Conservation (phyloP, 2,888 invertebrate genomes). For the Patella ulyssiponensis region DNA sequence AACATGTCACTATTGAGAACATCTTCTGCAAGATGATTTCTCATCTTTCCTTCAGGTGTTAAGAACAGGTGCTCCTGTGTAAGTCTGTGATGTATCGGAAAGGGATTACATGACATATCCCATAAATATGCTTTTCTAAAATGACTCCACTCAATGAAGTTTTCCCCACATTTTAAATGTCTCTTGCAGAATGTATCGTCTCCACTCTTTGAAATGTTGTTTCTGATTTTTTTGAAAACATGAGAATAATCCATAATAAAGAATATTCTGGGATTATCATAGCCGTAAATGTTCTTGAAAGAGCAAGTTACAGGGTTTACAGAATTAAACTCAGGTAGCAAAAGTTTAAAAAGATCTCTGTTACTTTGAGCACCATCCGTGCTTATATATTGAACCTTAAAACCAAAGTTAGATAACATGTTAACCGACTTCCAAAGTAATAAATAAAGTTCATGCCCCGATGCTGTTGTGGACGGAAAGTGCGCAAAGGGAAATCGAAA, state of each 20-base stretch:
- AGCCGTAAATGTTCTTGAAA: neutral
- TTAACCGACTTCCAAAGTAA: neutral
- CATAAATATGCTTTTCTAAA: neutral
- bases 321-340: neutral
- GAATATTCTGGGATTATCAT: neutral
- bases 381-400: neutral
- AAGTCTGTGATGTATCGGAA: neutral
- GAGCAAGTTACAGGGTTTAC: neutral
- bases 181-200: neutral
- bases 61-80: neutral
- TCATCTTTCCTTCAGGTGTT: neutral
- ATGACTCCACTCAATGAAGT: neutral
- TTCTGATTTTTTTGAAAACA: neutral
- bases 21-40: neutral
- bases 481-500: slow-evolving; percentile 35
- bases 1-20: neutral
- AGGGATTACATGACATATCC: neutral
- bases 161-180: neutral
- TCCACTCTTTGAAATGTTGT: neutral
- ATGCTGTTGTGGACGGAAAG: neutral
- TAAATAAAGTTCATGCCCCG: neutral
- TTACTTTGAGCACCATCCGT: slow-evolving; percentile 1
- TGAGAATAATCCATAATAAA: neutral
- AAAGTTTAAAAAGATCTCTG: neutral
- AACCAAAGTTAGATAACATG: neutral